A percentile compares a stretch with the other conserved stretches of the same genome.
These are phyloP conservation scores for Pseudorhombus dupliciocellatus DNA, from an alignment of 2,113 vertebrate species.

Conservation along the genomic window DNA sequence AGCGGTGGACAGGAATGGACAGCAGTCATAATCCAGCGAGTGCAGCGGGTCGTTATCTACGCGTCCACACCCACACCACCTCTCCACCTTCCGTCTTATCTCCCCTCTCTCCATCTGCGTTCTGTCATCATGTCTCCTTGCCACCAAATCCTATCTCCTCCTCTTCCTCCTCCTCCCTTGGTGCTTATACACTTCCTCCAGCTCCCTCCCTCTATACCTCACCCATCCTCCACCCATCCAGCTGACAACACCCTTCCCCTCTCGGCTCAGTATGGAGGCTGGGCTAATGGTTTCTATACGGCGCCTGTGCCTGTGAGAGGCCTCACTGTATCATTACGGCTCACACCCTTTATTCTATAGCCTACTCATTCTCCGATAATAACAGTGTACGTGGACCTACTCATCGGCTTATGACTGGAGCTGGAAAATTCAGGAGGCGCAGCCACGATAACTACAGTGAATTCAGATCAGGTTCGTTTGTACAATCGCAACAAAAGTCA, in stretches of 20 bases:
- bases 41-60: constrained; percentile 37
- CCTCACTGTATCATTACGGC: constrained; percentile 44
- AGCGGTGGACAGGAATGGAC: constrained; percentile 10
- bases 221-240: constrained; percentile 9
- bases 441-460: neutral
- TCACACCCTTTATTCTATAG: constrained; percentile 45
- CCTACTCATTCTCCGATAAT: constrained; percentile 12
- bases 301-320: constrained; percentile 10
- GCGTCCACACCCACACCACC: constrained; percentile 31
- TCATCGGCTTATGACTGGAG: neutral
- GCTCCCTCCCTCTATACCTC: constrained; percentile 8
- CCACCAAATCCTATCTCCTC: constrained; percentile 3
- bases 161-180: neutral
- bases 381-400: neutral
- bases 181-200: neutral
- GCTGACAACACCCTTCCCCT: constrained; percentile 36
- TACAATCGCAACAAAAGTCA: too few relatives aligned
- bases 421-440: constrained; percentile 9
- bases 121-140: constrained; percentile 4
- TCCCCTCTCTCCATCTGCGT: constrained; percentile 13
- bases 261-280: neutral
- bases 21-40: constrained; percentile 29
- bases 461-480: too few relatives aligned
- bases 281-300: constrained; percentile 15
- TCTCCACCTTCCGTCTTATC: constrained; percentile 35